Evolutionary conservation across 2,797 vertebrate species (phyloP).

Genomic region (Molossus alvarezi): DNA sequence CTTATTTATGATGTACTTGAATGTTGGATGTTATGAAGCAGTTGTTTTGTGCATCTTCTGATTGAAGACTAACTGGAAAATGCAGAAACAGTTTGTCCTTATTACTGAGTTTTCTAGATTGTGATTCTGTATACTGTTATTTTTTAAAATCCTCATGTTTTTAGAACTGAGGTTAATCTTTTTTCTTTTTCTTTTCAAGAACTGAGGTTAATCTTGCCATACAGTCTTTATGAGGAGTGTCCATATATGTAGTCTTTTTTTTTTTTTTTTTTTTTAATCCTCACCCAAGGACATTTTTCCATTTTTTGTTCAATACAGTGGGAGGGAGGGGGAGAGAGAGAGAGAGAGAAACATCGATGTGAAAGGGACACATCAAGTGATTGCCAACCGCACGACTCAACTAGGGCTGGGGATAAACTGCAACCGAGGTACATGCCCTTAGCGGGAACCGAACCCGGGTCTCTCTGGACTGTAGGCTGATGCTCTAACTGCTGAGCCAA

Average conservation of each 20-base stretch:
- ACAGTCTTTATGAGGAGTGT: not conserved
- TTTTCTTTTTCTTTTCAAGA: not conserved
- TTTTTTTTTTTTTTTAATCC: too few relatives aligned
- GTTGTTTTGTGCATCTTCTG: constrained; percentile 39
- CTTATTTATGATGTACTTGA: not conserved
- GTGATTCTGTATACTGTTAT: constrained; percentile 41
- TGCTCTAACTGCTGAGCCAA: too few relatives aligned
- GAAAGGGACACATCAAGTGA: too few relatives aligned
- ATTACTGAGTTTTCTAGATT: constrained; percentile 51
- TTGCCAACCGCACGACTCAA: too few relatives aligned
- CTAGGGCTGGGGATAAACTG: too few relatives aligned
- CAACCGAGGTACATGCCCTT: too few relatives aligned
- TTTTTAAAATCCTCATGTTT: not conserved
- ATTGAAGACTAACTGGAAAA: constrained; percentile 45
- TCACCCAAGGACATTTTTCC: too few relatives aligned
- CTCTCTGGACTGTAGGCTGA: too few relatives aligned
- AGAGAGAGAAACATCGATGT: too few relatives aligned
- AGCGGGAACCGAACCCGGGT: too few relatives aligned
- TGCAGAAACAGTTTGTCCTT: not conserved
- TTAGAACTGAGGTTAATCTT: constrained; percentile 23
- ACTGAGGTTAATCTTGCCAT: not conserved
- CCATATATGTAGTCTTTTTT: not conserved
- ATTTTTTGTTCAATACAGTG: too few relatives aligned
- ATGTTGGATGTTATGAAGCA: not conserved
- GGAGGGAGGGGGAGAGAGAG: too few relatives aligned